Base-by-base conservation (phyloP, 1,140 invertebrate genomes). In the Plectrocnemia conspersa region DNA sequence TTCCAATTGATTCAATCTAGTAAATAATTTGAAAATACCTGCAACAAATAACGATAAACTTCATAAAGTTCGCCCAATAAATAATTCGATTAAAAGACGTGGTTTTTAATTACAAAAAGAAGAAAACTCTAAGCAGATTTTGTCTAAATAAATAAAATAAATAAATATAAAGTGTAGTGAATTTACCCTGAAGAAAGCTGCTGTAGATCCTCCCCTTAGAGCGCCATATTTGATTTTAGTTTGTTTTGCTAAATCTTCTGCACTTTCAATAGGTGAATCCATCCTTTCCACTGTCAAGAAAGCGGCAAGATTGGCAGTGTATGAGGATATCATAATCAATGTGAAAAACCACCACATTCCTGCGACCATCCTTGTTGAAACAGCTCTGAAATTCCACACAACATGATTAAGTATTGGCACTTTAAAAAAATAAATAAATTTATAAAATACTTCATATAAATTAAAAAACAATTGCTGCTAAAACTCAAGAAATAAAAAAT, bases 271-370 rank as follows among this genome's bases (percentile, higher is more conserved):
- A 4, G 94, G 92, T 0, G 92, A 92, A 68, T 96, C 90, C 85
- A 98, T 92, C 61, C 93, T 78, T 68, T 97, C 93, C 2, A 97
- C 93, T 0, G 95, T 98, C 3, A 99, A 73, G 73, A 98, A 98
- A 21, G 96, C 94, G 16, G 96, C 96, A 63, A 98, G 78, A 72
- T 98, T 97, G 24, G 95, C 95, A 19, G 95, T 98, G 73, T 98
- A 98, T 1, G 93, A 97, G 11, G 93, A 97, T 65, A 98, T 97
- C 85, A 98, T 96, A 63, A 98, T 97, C 13, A 98, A 76, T 0
- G 93, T 97, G 74, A 97, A 97, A 72, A 97, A 95, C 93, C 93
- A 97, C 93, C 93, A 97, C 79, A 92, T 93, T 32, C 79, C 79
- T 7, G 90, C 91, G 3, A 95, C 89, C 82, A 94, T 89, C 54